Evolutionary conservation across 1,140 invertebrate genomes (phyloP).

Genomic region (Eurosta solidaginis): DNA sequence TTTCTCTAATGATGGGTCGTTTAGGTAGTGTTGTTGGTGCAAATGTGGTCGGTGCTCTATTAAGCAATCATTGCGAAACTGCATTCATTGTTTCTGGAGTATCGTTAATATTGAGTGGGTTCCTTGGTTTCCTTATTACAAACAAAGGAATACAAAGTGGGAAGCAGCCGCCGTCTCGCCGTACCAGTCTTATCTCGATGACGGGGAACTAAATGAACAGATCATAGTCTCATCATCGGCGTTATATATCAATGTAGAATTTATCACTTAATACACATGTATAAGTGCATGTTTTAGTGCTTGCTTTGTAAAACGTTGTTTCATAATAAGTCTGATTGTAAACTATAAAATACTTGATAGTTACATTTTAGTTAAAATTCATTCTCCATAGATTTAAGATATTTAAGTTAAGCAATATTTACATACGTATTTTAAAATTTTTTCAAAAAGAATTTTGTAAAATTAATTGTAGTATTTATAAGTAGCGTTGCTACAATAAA

Average conservation of each 20-base stretch:
- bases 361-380: background rate
- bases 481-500: too few species aligned
- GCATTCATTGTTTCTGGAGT: conserved; percentile 36
- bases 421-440: too few species aligned
- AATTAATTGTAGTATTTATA: too few species aligned
- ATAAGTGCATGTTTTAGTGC: conserved; percentile 7
- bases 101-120: conserved; percentile 29
- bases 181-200: conserved; percentile 33
- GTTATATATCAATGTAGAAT: background rate
- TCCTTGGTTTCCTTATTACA: conserved; percentile 32
- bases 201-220: conserved; percentile 33
- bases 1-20: conserved; percentile 49
- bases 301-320: background rate
- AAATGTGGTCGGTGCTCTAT: conserved; percentile 37
- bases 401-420: too few species aligned
- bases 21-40: conserved; percentile 43
- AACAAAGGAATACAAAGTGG: background rate
- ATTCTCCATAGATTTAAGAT: too few species aligned
- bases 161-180: background rate
- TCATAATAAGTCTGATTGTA: conserved; percentile 11
- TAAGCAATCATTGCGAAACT: conserved; percentile 35
- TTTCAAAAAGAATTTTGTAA: too few species aligned
- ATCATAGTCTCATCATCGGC: background rate
- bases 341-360: conserved; percentile 4
- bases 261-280: background rate